Conservation (phyloP, 2,113 vertebrate species). For the Siniperca chuatsi region DNA sequence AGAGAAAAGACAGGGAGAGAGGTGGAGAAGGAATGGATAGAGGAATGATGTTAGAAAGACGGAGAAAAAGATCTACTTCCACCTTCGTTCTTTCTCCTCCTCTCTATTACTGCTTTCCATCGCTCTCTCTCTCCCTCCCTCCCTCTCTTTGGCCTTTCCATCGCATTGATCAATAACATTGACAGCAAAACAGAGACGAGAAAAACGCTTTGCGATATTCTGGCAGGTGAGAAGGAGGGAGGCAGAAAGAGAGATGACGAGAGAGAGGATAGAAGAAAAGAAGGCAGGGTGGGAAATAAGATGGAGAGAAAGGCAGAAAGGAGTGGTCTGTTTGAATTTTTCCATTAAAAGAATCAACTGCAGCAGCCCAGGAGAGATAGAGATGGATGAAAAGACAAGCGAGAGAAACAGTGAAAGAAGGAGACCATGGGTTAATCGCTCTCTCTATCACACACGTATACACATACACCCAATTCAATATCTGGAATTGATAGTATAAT, state of each 20-base stretch:
- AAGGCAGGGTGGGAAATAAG: conserved; percentile 27
- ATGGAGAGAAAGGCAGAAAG: conserved; percentile 3
- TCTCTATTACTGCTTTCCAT: conserved; percentile 4
- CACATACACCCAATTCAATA: conserved; percentile 25
- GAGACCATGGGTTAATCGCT: conserved; percentile 53
- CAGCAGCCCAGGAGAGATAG: conserved; percentile 44
- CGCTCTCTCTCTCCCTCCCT: neutral
- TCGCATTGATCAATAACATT: conserved; percentile 87
- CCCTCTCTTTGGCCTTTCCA: conserved; percentile 84
- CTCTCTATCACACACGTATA: conserved; percentile 13
- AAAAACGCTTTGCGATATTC: conserved; percentile 84
- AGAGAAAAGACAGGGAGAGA: conserved; percentile 67
- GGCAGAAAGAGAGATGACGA: conserved; percentile 3
- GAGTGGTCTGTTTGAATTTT: conserved; percentile 56
- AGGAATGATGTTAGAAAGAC: conserved; percentile 1
- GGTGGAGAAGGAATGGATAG: conserved; percentile 18
- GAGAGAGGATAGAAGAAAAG: conserved; percentile 10
- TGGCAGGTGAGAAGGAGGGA: conserved; percentile 79
- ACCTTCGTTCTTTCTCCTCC: neutral
- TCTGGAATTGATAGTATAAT: conserved; percentile 62
- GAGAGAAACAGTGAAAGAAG: conserved; percentile 23
- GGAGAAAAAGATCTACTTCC: conserved; percentile 8
- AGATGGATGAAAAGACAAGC: conserved; percentile 55
- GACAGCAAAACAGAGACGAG: conserved; percentile 78
- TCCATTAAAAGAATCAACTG: conserved; percentile 65